A percentile compares a stretch with the other conserved stretches of the same genome.
phyloP scores from a whole-genome alignment of 2,113 vertebrate species.

The Pungitius pungitius region DNA sequence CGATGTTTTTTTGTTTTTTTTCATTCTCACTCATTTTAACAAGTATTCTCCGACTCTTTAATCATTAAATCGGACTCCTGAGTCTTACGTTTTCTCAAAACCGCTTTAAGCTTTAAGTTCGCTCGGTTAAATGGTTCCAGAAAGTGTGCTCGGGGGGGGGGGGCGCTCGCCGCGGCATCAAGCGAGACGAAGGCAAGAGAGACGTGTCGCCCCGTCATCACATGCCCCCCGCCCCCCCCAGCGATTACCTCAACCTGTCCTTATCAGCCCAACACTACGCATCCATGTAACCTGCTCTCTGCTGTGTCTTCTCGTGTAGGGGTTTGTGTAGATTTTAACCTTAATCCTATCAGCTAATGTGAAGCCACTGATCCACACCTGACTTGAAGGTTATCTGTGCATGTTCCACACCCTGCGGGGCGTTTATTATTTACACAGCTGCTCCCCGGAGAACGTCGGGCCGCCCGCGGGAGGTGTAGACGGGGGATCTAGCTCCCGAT shows the following conservation, averaged over 20 bases:
- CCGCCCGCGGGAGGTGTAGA: conserved; percentile 73
- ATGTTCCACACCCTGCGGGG: conserved; percentile 77
- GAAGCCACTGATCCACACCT: conserved; percentile 77
- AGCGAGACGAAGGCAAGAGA: conserved; percentile 31
- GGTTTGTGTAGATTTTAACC: conserved; percentile 78
- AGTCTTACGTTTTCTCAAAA: conserved; percentile 37
- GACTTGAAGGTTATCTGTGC: conserved; percentile 83
- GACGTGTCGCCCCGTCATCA: conserved; percentile 52
- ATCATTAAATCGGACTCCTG: not conserved
- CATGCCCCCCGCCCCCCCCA: conserved; percentile 31
- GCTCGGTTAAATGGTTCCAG: conserved; percentile 20
- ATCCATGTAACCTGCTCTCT: conserved; percentile 62
- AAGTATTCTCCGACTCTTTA: conserved; percentile 22
- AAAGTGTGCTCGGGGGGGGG: conserved; percentile 6
- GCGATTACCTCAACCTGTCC: conserved; percentile 61
- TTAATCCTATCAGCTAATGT: conserved; percentile 82
- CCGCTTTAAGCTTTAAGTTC: conserved; percentile 14
- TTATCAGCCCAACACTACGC: conserved; percentile 64
- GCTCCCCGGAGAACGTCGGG: conserved; percentile 68
- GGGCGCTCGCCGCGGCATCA: conserved; percentile 36
- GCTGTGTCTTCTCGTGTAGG: conserved; percentile 73
- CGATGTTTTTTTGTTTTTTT: too few species aligned
- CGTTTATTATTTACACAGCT: conserved; percentile 82
- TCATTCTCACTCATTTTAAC: too few species aligned
- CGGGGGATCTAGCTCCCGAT: conserved; percentile 78